phyloP scores from a whole-genome alignment of 2,113 vertebrate genomes.

The Ursus arctos region DNA sequence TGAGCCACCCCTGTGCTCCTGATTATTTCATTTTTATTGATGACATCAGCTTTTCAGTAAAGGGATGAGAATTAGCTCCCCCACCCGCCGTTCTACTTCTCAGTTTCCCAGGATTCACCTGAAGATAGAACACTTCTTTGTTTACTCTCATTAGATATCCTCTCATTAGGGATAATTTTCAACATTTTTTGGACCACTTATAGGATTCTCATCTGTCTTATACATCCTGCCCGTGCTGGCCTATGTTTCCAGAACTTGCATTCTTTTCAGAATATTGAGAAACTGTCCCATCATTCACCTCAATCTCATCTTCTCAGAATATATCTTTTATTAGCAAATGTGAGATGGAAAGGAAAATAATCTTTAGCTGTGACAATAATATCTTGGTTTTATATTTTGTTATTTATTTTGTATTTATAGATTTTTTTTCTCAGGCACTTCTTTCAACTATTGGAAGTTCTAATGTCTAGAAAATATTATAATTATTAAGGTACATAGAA shows the following conservation, averaged over 20 bases:
- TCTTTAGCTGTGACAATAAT: neutral
- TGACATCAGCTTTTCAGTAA: neutral
- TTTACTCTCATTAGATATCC: neutral
- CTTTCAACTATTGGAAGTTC: neutral
- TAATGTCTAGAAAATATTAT: neutral
- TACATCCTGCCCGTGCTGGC: neutral
- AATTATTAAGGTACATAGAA: neutral
- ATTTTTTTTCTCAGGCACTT: neutral
- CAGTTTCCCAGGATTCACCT: neutral
- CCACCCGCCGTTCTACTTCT: neutral
- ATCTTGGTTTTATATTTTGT: neutral
- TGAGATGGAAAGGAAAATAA: neutral
- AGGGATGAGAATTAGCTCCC: neutral
- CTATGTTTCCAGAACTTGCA: neutral
- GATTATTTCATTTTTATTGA: neutral
- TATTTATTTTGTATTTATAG: slow-evolving; percentile 13
- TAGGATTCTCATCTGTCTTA: neutral
- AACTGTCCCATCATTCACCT: neutral
- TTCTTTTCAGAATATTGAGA: neutral
- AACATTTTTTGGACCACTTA: neutral
- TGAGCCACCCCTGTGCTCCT: neutral
- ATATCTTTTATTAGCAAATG: neutral
- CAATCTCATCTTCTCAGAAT: neutral
- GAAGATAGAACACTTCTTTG: neutral
- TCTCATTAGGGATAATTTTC: neutral